Evolutionary conservation across 2,888 invertebrate genomes (phyloP).

Genomic region (Hesperia comma): DNA sequence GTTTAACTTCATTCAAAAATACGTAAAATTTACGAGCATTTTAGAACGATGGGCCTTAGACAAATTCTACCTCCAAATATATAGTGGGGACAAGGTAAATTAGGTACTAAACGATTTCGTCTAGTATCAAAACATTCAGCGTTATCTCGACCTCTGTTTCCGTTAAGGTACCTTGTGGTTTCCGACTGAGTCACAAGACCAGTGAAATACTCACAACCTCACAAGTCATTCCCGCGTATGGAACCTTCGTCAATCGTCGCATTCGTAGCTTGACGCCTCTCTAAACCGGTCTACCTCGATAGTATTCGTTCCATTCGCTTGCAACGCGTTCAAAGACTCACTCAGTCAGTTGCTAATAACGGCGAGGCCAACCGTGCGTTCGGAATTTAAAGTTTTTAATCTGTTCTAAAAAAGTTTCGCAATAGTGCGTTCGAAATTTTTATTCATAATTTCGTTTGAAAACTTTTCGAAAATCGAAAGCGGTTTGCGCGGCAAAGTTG

Average conservation of each 20-base stretch:
- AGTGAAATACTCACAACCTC: background rate
- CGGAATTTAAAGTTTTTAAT: background rate
- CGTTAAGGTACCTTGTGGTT: background rate
- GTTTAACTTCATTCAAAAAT: no score
- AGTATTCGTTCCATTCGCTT: background rate
- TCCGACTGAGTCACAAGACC: no score
- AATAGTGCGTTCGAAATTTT: background rate
- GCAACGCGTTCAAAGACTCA: background rate
- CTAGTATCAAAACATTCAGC: background rate
- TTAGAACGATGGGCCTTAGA: no score
- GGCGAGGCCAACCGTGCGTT: background rate
- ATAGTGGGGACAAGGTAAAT: no score
- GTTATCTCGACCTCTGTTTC: constrained; percentile 2
- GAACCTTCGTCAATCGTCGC: background rate
- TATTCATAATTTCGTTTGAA: background rate
- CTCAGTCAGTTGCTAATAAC: constrained; percentile 4
- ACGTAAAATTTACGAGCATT: no score
- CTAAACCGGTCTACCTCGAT: background rate
- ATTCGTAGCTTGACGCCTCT: background rate
- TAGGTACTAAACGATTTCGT: no score
- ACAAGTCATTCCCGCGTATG: background rate
- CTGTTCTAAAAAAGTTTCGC: background rate
- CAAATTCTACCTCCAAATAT: no score
- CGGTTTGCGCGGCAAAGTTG: background rate
- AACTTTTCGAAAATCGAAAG: background rate